These are phyloP conservation scores for Falco columbarius DNA, from an alignment of 2,797 vertebrate species.

Conservation along the genomic window DNA sequence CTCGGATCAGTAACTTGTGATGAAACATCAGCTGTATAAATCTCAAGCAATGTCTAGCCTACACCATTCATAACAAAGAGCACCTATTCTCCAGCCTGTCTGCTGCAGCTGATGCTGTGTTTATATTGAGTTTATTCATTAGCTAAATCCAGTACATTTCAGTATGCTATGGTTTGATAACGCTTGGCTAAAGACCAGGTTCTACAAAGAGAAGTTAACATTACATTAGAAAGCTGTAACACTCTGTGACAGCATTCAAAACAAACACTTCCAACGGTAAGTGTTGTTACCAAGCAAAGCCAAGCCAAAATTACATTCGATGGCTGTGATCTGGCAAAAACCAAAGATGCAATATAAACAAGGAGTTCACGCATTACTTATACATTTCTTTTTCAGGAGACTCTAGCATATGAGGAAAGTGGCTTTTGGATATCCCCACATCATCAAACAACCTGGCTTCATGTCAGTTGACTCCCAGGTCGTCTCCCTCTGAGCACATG, in stretches of 20 bases:
- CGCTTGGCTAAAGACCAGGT: background rate
- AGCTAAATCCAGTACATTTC: background rate
- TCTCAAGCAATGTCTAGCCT: background rate
- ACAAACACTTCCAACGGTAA: background rate
- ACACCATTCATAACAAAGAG: background rate
- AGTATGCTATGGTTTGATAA: background rate
- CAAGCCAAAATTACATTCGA: background rate
- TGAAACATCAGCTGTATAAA: background rate
- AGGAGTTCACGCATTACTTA: background rate
- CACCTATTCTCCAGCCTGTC: background rate
- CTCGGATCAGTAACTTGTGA: background rate
- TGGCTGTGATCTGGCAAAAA: background rate
- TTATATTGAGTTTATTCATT: background rate
- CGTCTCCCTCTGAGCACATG: background rate
- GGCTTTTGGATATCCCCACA: background rate
- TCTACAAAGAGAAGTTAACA: background rate
- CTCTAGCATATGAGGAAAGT: background rate
- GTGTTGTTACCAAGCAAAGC: background rate
- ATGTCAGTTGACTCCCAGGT: fast-evolving
- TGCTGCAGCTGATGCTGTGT: background rate
- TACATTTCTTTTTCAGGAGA: background rate
- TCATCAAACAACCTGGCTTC: background rate
- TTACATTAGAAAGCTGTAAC: background rate
- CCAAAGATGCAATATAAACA: background rate
- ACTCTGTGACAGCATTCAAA: background rate